These are phyloP conservation scores for Enoplosus armatus DNA, from an alignment of 2,797 vertebrate genomes.

Conservation along the genomic window DNA sequence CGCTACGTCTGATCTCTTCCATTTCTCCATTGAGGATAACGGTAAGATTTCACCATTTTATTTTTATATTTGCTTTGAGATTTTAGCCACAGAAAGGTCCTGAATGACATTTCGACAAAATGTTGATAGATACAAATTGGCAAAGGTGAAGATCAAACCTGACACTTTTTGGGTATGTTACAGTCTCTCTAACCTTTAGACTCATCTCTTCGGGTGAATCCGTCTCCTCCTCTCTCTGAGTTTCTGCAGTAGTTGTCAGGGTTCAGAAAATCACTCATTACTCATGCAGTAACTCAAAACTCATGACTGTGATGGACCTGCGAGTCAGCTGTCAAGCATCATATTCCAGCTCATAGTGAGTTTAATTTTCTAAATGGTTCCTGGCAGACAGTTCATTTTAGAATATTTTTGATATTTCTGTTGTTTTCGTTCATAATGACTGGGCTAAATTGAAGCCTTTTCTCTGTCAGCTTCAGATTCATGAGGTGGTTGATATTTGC, in stretches of 20 bases:
- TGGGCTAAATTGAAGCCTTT: background rate
- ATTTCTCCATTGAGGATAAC: conserved; percentile 91
- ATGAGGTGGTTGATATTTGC: conserved; percentile 1
- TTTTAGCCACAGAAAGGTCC: background rate
- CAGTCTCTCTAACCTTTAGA: conserved; percentile 16
- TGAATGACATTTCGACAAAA: conserved; percentile 20
- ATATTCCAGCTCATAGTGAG: conserved; percentile 7
- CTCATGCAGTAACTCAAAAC: conserved; percentile 5
- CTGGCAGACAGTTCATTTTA: conserved; percentile 30
- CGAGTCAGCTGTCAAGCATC: conserved; percentile 22
- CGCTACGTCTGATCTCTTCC: conserved; percentile 90
- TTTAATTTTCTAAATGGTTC: conserved; percentile 42
- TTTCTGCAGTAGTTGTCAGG: conserved; percentile 17
- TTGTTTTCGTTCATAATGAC: conserved; percentile 28
- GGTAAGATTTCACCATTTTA: conserved; percentile 79
- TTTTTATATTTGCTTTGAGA: conserved; percentile 5
- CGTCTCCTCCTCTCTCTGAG: background rate
- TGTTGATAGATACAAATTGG: conserved; percentile 26
- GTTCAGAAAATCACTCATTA: conserved; percentile 27
- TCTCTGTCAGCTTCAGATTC: conserved; percentile 9
- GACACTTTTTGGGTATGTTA: background rate
- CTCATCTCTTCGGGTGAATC: background rate
- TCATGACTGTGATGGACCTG: conserved; percentile 13
- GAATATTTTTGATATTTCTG: conserved; percentile 6
- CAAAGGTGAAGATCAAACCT: conserved; percentile 31